Conservation (phyloP, 1,140 invertebrate species). For the Branchinecta lindahli region DNA sequence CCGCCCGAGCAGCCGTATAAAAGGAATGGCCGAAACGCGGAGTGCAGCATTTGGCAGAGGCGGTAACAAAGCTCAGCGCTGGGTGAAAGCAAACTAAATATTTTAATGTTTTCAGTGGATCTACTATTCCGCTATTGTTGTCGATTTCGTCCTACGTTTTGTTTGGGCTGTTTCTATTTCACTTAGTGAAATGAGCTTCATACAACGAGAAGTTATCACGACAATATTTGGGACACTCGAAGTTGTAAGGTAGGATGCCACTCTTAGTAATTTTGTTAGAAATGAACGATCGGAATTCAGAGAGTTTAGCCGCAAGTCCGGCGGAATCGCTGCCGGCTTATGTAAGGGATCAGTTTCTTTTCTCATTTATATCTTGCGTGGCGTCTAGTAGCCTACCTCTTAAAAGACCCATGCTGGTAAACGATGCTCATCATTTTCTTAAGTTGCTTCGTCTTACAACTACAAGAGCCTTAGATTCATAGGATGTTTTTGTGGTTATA, state of each 20-base stretch:
- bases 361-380: too few relatives aligned
- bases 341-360: too few relatives aligned
- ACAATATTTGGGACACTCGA: constrained; percentile 80
- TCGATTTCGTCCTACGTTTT: constrained; percentile 86
- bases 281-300: neutral
- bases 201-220: constrained; percentile 68
- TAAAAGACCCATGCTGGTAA: neutral
- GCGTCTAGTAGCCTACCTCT: neutral
- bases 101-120: constrained; percentile 46
- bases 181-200: constrained; percentile 61
- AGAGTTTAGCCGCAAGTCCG: too few relatives aligned
- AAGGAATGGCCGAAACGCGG: too few relatives aligned
- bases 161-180: constrained; percentile 77
- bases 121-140: constrained; percentile 93
- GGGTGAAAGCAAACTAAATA: too few relatives aligned
- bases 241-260: constrained; percentile 57
- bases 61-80: too few relatives aligned
- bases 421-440: too few relatives aligned
- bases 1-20: too few relatives aligned
- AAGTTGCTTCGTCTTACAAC: too few relatives aligned
- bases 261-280: neutral
- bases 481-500: too few relatives aligned
- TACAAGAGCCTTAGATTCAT: too few relatives aligned
- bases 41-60: too few relatives aligned
- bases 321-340: neutral